Evolutionary conservation across 2,797 vertebrate genomes (phyloP), one percentile per base, ranked within the genome.

Genomic region (Hoplostethus atlanticus): DNA sequence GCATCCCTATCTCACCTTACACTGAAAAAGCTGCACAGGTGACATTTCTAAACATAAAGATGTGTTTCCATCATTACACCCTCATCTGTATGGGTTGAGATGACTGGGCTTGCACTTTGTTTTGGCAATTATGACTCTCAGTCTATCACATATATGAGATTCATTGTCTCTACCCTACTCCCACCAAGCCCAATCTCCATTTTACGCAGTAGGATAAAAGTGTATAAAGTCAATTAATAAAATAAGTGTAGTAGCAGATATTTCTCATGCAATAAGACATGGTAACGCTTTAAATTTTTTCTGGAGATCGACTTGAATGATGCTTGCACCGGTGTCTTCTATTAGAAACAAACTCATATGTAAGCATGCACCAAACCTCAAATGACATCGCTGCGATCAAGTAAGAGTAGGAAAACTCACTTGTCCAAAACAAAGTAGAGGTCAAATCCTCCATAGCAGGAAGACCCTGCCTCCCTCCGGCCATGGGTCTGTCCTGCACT

Each of bases 371-470:
- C 10, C 12, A 38, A 38, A 34, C 10, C 63, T 46, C 9, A 28
- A 36, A 73, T 38, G 11, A 44, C 17, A 59, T 42, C 31, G 11
- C 25, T 30, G 47, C 10, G 40, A 61, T 50, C 5, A 21, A 48
- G 46, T 46, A 63, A 61, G 44, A 51, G 42, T n/a, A 28, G 28
- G 48, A 47, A 57, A 40, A 98, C 98, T 99, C 95, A 99, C 98
- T 99, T 99, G 96, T 99, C 98, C 85, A 99, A 85, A 60, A 99
- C 96, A 94, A 99, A 99, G 93, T 98, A 99, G 30, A 99, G 92
- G 91, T 99, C 98, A 85, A 99, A 99, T 76, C 98, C 98, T 42
- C 98, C 98, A 0, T 97, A 99, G 94, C 98, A 99, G 73, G 98
- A 97, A n/a, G 96, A 95, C 61, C 96, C 95, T 0, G 95, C 94